phyloP scores from a whole-genome alignment of 2,888 invertebrate genomes.

The Melanophora roralis region DNA sequence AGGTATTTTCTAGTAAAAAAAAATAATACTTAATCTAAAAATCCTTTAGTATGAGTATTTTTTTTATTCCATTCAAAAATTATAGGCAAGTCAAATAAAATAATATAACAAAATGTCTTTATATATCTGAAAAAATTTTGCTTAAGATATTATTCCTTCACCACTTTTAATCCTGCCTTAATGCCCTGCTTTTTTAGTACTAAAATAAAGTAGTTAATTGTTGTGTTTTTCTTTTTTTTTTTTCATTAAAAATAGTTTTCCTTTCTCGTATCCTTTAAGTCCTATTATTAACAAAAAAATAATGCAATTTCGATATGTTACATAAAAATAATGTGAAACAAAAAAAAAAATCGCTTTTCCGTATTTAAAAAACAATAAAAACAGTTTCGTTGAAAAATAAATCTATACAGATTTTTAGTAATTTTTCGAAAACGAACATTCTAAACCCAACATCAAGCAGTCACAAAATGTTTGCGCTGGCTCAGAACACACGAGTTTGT shows the following conservation, averaged over 20 bases:
- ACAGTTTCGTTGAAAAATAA: no score
- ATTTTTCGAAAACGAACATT: no score
- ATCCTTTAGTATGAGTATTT: background rate
- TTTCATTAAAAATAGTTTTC: slow-evolving; percentile 22
- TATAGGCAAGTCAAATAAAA: slow-evolving; percentile 28
- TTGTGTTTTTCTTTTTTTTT: slow-evolving; percentile 40
- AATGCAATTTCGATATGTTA: slow-evolving; percentile 27
- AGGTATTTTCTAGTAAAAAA: background rate
- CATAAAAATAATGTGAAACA: background rate
- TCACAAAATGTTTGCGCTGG: no score
- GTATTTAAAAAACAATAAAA: no score
- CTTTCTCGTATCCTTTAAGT: background rate
- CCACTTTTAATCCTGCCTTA: slow-evolving; percentile 11
- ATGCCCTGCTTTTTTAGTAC: slow-evolving; percentile 37
- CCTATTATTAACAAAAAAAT: background rate
- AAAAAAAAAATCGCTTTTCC: no score
- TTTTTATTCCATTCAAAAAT: background rate
- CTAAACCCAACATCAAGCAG: no score
- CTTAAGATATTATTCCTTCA: background rate
- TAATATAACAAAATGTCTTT: background rate
- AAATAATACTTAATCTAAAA: background rate
- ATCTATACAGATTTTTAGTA: no score
- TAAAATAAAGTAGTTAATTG: slow-evolving; percentile 34
- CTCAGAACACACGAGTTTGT: no score
- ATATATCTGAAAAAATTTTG: background rate